These are phyloP conservation scores for Steinernema feltiae DNA, from an alignment of 1,140 invertebrate genomes.

Conservation along the genomic window DNA sequence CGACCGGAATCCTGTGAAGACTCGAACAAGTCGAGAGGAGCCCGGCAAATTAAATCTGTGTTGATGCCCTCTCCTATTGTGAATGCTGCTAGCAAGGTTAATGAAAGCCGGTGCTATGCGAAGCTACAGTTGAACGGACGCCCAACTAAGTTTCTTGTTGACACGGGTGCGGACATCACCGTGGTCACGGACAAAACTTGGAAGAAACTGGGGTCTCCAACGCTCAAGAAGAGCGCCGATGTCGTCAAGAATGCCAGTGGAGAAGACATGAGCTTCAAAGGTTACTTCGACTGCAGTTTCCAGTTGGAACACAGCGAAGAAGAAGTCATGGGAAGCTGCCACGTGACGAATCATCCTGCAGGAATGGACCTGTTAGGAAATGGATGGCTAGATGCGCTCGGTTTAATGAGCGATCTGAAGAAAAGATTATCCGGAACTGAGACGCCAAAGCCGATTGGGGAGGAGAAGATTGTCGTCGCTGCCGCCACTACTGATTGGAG, in stretches of 20 bases:
- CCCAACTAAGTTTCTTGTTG: not conserved
- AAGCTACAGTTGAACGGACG: not conserved
- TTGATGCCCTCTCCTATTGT: not conserved
- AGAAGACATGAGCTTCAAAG: not conserved
- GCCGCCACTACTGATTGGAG: not conserved
- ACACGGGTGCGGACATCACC: slow-evolving; percentile 15
- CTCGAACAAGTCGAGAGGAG: not conserved
- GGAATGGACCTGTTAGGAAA: not conserved
- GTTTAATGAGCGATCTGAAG: too few relatives aligned
- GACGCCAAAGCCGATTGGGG: not conserved
- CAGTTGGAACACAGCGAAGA: too few relatives aligned
- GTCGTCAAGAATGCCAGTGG: too few relatives aligned
- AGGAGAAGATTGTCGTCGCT: not conserved
- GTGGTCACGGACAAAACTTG: not conserved
- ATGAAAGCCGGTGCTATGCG: not conserved
- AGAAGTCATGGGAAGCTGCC: too few relatives aligned
- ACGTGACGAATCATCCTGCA: not conserved
- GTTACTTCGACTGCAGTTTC: not conserved
- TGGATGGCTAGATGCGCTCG: not conserved
- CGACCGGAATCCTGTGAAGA: not conserved
- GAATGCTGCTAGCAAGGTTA: not conserved
- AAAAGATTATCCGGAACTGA: too few relatives aligned
- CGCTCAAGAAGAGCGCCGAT: not conserved
- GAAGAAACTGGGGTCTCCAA: not conserved
- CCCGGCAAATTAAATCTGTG: not conserved